Evolutionary conservation across 2,888 invertebrate genomes (phyloP).

Genomic region (Rhodophaea formosa): DNA sequence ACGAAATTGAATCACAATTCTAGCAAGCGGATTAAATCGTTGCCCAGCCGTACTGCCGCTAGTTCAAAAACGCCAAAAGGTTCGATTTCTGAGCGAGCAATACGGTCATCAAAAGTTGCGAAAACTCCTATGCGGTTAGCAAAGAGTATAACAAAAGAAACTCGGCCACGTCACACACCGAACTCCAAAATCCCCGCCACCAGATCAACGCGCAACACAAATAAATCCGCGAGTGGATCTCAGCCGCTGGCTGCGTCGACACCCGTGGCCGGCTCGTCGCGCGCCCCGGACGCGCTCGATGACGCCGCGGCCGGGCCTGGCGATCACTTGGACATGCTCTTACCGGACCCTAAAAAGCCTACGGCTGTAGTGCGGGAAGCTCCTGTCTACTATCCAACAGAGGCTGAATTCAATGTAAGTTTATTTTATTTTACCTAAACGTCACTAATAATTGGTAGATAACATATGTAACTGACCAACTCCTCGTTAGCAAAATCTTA

Average conservation of each 20-base stretch:
- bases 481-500: too few relatives aligned
- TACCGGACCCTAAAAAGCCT: neutral
- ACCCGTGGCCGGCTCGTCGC: neutral
- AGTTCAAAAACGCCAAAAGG: too few relatives aligned
- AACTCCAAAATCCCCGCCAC: neutral
- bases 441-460: too few relatives aligned
- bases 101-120: too few relatives aligned
- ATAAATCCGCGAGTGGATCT: neutral
- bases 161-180: neutral
- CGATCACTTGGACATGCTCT: neutral
- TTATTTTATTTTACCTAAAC: neutral
- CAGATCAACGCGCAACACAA: neutral
- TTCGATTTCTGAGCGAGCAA: too few relatives aligned
- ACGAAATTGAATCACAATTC: too few relatives aligned
- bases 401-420: slow-evolving; percentile 85
- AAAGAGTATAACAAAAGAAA: neutral
- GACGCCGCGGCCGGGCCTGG: neutral
- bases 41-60: too few relatives aligned
- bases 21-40: too few relatives aligned
- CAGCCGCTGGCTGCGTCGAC: neutral
- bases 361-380: slow-evolving; percentile 82
- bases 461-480: too few relatives aligned
- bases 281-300: neutral
- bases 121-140: too few relatives aligned
- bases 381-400: slow-evolving; percentile 89